Base-by-base conservation (phyloP, 1,140 invertebrate genomes). In the Batillaria attramentaria region DNA sequence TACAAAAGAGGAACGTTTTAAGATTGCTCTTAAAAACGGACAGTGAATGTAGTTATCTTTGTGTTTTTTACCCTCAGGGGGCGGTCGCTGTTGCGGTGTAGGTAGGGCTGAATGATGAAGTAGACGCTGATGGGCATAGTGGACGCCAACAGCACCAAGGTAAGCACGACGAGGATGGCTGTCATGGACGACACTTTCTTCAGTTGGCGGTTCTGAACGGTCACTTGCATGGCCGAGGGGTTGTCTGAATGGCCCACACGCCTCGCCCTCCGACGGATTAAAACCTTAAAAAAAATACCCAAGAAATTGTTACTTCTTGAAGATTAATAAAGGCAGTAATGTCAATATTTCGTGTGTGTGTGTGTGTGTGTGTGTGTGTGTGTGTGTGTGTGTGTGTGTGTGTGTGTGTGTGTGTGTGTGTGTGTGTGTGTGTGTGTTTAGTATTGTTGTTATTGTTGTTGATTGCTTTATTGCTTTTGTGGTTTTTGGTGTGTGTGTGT, bases 121-220 rank as follows among this genome's bases (percentile, higher is more conserved):
- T 81, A 86, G 24, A 84, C 72, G 65, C 81, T 78, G 20, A 87
- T 79, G 10, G 86, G 85, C 37, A 73, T 46, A 24, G 83, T 85
- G 42, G 79, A 79, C 0, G 81, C 20, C 16, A 87, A 66, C 72
- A 86, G 83, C 60, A 84, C 72, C n/a, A 81, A 24, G 74, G 84
- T 87, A 13, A 84, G 68, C 28, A 43, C 28, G 1, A 85, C 8
- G n/a, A 87, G 42, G 35, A 85, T 72, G 0, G 72, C 50, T 0
- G 84, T 82, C 86, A 87, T 84, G 18, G 83, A 84, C 0, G 84
- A 84, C 39, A 76, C 39, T 54, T 72, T 70, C 57, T 74, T 31
- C 24, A 54, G 16, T 24, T 62, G 1, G 20, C 37, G 35, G 13
- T 4, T 69, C 66, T 37, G 37, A 35, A n/a, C 16, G 2, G 16